Conservation (phyloP, 2,888 invertebrate species). For the Drosophila trichaetosa region DNA sequence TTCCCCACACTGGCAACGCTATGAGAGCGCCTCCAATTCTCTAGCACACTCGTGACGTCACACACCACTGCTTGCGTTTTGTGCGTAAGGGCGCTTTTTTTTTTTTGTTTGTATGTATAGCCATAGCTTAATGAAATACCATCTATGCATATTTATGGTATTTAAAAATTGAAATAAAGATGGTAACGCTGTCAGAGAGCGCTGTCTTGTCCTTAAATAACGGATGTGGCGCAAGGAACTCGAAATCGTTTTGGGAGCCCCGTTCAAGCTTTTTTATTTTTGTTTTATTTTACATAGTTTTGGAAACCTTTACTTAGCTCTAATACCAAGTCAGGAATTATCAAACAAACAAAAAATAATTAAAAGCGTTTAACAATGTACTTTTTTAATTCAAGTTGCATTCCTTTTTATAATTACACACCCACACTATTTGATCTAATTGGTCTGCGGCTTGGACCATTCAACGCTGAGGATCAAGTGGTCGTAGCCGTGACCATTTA, state of each 20-base stretch:
- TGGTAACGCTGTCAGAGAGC: neutral
- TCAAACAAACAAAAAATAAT: slow-evolving; percentile 27
- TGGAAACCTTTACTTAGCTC: slow-evolving; percentile 37
- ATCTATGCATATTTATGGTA: neutral
- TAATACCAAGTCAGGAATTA: slow-evolving; percentile 29
- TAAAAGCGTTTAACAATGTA: slow-evolving; percentile 12
- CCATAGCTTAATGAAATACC: neutral
- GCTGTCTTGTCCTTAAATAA: neutral
- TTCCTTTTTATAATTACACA: slow-evolving; percentile 8
- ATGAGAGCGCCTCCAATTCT: neutral
- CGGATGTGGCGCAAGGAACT: neutral
- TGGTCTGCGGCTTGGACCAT: slow-evolving; percentile 95
- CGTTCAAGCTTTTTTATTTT: slow-evolving; percentile 13
- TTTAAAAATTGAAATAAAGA: neutral
- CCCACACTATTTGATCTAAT: slow-evolving; percentile 44
- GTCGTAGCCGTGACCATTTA: slow-evolving; percentile 98
- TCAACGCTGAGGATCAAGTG: slow-evolving; percentile 99
- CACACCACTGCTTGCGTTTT: neutral
- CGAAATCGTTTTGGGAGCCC: slow-evolving; percentile 11
- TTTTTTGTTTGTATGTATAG: neutral
- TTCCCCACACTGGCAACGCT: slow-evolving; percentile 31
- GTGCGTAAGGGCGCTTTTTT: neutral
- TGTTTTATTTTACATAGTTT: slow-evolving; percentile 28
- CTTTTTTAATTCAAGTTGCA: slow-evolving; percentile 1
- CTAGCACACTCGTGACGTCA: slow-evolving; percentile 28